Evolutionary conservation across 2,797 vertebrate species (phyloP), one percentile per base, ranked within the genome.

Genomic region (Hypotaenidia okinawae): DNA sequence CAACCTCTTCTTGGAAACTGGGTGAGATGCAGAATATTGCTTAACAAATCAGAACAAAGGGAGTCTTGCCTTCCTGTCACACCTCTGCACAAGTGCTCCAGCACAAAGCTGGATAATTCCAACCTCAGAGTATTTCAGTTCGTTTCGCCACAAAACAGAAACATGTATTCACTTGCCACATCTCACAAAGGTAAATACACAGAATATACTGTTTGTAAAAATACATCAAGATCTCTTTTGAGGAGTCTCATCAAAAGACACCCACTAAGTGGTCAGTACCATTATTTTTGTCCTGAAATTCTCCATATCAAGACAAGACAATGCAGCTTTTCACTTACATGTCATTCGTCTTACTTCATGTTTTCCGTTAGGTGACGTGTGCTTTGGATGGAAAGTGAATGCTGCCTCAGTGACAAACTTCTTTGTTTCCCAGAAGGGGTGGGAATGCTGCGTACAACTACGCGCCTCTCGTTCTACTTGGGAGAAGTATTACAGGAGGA

Each of bases 21-120:
- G 23, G 39, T 35, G 77, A 90, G 27, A 33, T 33, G 58, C 51
- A 69, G 51, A 28, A 75, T 14, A 59, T 21, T 54, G 33, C 47
- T 95, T 77, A 54, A 32, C 74, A 87, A 51, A 91, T 64, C 89
- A 94, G 66, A 78, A 47, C 45, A 89, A 79, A 84, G 25, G 55
- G 30, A 74, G n/a, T 52, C 23, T 83, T 79, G 47, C 37, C 51
- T 82, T 90, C 47, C 52, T 84, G 67, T 59, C 45, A 13, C 69
- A 76, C 37, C 67, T 90, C 66, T 78, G 66, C 5, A 12, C n/a
- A 67, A 83, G 14, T 13, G 22, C 22, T 73, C 78, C 45, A 55
- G 13, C 35, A 57, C 30, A 11, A 6, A 70, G 19, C 41, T 59
- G 58, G 32, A 22, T 51, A 83, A 59, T 27, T 86, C 55, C 25